Evolutionary conservation across 2,113 vertebrate genomes (phyloP).

Genomic region (Lophius piscatorius): DNA sequence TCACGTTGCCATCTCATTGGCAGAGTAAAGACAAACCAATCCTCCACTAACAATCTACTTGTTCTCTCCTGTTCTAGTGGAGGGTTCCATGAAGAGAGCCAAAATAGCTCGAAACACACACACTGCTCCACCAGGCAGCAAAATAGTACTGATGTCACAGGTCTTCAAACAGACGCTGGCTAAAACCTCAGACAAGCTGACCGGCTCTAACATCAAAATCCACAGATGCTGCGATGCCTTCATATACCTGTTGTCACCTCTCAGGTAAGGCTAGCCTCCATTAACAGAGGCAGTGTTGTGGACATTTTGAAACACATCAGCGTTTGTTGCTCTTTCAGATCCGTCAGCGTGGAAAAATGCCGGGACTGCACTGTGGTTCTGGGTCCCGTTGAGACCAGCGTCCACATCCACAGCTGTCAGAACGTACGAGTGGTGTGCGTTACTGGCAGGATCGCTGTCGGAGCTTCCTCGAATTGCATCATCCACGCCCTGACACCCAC

Average conservation of each 20-base stretch:
- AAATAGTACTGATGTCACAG: conserved; percentile 93
- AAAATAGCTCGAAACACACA: conserved; percentile 88
- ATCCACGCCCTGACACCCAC: conserved; percentile 88
- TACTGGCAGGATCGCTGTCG: conserved; percentile 83
- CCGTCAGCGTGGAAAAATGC: conserved; percentile 93
- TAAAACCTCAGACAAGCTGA: conserved; percentile 91
- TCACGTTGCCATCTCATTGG: no score
- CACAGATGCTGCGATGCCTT: conserved; percentile 91
- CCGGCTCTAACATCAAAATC: conserved; percentile 88
- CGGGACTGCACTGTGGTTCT: conserved; percentile 88
- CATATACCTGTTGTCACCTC: conserved; percentile 93
- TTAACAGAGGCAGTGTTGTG: no score
- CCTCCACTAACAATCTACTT: not conserved
- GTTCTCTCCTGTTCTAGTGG: conserved; percentile 79
- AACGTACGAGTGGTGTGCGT: conserved; percentile 85
- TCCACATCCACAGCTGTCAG: conserved; percentile 92
- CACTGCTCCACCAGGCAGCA: conserved; percentile 83
- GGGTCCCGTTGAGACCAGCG: conserved; percentile 86
- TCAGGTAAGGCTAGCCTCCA: conserved; percentile 81
- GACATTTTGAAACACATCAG: not conserved
- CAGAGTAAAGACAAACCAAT: no score
- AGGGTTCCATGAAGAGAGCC: conserved; percentile 89
- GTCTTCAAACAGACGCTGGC: conserved; percentile 94
- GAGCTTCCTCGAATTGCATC: conserved; percentile 82
- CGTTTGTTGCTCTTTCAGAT: conserved; percentile 72